A percentile compares a stretch with the other conserved stretches of the same genome.
Evolutionary conservation across 1,140 invertebrate species (phyloP).

Genomic region (Thaumatotibia leucotreta): DNA sequence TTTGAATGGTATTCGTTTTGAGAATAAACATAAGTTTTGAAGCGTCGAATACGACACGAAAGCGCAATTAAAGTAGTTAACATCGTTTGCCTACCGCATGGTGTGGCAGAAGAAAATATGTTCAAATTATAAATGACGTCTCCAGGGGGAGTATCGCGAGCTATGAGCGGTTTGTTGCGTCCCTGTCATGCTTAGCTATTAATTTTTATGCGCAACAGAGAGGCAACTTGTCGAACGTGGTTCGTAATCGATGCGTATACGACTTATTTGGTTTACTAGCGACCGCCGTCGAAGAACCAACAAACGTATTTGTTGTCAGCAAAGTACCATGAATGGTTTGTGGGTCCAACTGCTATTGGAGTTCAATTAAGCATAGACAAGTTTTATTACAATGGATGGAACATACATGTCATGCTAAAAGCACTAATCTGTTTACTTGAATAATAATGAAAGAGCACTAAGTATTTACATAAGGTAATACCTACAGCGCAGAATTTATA

Average conservation of each 20-base stretch:
- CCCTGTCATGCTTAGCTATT: too few species aligned
- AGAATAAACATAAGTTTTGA: background rate
- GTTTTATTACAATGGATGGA: slow-evolving; percentile 2
- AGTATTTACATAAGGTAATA: too few species aligned
- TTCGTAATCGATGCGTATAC: background rate
- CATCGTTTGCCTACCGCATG: background rate
- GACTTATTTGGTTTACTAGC: background rate
- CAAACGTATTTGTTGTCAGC: background rate
- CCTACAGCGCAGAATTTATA: too few species aligned
- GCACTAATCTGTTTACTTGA: background rate
- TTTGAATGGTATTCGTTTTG: background rate
- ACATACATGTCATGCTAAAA: slow-evolving; percentile 1
- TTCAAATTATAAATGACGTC: too few species aligned
- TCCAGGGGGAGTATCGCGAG: too few species aligned
- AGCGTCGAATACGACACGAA: background rate
- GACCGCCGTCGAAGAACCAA: background rate
- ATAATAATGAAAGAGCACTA: background rate
- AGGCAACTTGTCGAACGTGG: too few species aligned
- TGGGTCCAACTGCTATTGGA: background rate
- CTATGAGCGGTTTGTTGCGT: too few species aligned
- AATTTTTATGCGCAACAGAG: too few species aligned
- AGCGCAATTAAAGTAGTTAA: slow-evolving; percentile 1
- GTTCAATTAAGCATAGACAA: slow-evolving; percentile 1
- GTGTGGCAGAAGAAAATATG: background rate
- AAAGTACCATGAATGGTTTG: slow-evolving; percentile 7